phyloP scores from a whole-genome alignment of 2,888 invertebrate genomes.

The Cryptops parisi region DNA sequence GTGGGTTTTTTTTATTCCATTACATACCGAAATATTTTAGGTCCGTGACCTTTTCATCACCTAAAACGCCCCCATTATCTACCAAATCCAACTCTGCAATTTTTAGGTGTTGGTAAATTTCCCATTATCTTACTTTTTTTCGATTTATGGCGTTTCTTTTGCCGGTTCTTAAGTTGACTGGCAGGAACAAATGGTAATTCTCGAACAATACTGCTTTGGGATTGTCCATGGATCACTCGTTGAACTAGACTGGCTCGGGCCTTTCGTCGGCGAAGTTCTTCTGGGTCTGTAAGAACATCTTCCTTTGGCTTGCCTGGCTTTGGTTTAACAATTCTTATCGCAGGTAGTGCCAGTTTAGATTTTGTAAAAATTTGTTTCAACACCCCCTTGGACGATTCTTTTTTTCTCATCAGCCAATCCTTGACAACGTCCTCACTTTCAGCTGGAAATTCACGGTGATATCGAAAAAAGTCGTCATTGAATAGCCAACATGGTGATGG shows the following conservation, averaged over 20 bases:
- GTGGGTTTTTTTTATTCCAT: no score
- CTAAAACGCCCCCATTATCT: no score
- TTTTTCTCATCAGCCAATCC: not conserved
- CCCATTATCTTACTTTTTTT: no score
- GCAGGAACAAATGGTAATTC: not conserved
- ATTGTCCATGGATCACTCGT: not conserved
- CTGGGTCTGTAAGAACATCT: not conserved
- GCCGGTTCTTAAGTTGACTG: no score
- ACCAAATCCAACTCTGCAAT: no score
- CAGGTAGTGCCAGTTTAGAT: not conserved
- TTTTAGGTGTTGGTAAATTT: no score
- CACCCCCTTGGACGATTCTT: not conserved
- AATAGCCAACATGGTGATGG: not conserved
- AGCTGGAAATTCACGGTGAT: not conserved
- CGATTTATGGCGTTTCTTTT: no score
- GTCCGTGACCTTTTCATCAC: no score
- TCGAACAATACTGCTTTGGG: not conserved
- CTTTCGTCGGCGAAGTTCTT: not conserved
- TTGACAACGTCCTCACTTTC: not conserved
- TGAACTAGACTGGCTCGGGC: not conserved
- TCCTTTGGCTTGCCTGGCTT: not conserved
- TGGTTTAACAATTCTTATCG: not conserved
- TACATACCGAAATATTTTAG: no score
- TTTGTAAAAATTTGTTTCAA: not conserved
- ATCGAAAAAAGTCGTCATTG: not conserved